Evolutionary conservation across 2,888 invertebrate species (phyloP).

Genomic region (Cephus spinipes): DNA sequence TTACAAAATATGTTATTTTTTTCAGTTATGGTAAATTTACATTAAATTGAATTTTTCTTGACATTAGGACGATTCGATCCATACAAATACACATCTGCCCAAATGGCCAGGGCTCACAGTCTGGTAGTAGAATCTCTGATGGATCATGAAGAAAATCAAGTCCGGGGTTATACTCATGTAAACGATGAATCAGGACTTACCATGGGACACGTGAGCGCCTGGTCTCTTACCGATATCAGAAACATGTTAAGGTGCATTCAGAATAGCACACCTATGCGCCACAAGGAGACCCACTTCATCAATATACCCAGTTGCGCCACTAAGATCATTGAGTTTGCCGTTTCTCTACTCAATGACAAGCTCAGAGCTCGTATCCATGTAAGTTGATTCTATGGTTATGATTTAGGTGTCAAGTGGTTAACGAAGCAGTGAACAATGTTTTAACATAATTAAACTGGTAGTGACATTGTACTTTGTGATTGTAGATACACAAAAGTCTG

Average conservation of each 20-base stretch:
- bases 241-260: conserved; percentile 84
- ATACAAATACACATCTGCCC: conserved; percentile 80
- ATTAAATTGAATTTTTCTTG: neutral
- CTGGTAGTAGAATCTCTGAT: conserved; percentile 86
- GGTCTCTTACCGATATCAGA: conserved; percentile 83
- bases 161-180: conserved; percentile 86
- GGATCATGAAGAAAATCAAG: conserved; percentile 87
- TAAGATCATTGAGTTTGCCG: conserved; percentile 85
- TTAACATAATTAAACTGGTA: neutral
- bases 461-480: neutral
- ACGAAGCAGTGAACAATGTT: neutral
- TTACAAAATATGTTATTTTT: neutral
- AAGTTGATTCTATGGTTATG: conserved; percentile 56
- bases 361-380: conserved; percentile 84
- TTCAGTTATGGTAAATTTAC: neutral
- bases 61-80: conserved; percentile 79
- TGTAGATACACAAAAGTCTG: conserved; percentile 79
- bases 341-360: conserved; percentile 86
- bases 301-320: conserved; percentile 86
- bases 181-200: conserved; percentile 86
- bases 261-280: conserved; percentile 91
- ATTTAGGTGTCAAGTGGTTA: neutral
- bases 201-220: conserved; percentile 85
- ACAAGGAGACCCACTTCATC: conserved; percentile 88
- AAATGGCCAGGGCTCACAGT: conserved; percentile 88